Conservation (phyloP, 1,140 invertebrate species). For the Rhyzopertha dominica region DNA sequence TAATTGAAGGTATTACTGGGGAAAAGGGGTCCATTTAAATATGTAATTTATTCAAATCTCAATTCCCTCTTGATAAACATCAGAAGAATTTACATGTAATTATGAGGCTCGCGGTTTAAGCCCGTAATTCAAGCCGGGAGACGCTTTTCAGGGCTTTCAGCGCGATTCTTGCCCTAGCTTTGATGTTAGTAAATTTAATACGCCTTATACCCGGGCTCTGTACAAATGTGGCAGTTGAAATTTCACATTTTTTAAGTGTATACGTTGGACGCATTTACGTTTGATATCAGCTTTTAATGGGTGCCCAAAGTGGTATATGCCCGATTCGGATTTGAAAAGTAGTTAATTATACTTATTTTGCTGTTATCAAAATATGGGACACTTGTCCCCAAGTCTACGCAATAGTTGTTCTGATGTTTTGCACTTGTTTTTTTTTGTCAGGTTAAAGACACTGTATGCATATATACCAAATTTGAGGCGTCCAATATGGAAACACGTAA, state of each 20-base stretch:
- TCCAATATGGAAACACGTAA: too few species aligned
- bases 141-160: constrained; percentile 32
- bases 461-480: too few species aligned
- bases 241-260: neutral
- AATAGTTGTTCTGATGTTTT: too few species aligned
- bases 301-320: too few species aligned
- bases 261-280: too few species aligned
- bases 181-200: constrained; percentile 35
- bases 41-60: constrained; percentile 35
- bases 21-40: constrained; percentile 21
- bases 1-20: constrained; percentile 24
- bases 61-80: constrained; percentile 34
- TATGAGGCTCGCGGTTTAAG: constrained; percentile 32
- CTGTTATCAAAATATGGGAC: too few species aligned
- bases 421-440: too few species aligned
- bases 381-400: too few species aligned
- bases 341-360: too few species aligned
- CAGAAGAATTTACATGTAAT: constrained; percentile 38
- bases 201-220: constrained; percentile 24
- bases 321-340: too few species aligned
- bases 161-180: constrained; percentile 31
- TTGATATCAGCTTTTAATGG: too few species aligned
- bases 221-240: constrained; percentile 9
- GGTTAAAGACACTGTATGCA: too few species aligned
- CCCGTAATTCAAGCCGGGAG: constrained; percentile 26